Evolutionary conservation across 2,888 invertebrate genomes (phyloP).

Genomic region (Lycocerus yunnanus): DNA sequence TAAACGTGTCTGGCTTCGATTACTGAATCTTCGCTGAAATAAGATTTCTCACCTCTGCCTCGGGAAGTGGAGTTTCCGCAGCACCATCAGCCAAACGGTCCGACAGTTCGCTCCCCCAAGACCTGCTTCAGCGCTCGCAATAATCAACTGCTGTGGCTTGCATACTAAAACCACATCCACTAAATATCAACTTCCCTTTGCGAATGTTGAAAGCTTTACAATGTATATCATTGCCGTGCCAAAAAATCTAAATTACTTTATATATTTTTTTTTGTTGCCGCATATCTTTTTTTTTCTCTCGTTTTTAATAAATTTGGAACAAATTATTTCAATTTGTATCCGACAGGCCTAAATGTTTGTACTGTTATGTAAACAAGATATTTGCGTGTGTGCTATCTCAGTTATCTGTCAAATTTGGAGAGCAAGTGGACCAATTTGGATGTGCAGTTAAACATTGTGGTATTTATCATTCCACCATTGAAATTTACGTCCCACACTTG

Average conservation of each 20-base stretch:
- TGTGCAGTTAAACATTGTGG: slow-evolving; percentile 7
- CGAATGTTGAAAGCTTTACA: slow-evolving; percentile 27
- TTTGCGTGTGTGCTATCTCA: slow-evolving; percentile 19
- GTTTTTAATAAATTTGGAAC: neutral
- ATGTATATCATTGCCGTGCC: slow-evolving; percentile 8
- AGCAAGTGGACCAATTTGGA: slow-evolving; percentile 15
- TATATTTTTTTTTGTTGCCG: neutral
- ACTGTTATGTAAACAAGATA: slow-evolving; percentile 13
- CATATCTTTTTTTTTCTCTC: neutral
- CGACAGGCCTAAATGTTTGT: slow-evolving; percentile 14
- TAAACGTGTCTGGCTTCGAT: slow-evolving; percentile 54
- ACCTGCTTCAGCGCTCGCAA: slow-evolving; percentile 42
- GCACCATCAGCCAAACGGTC: slow-evolving; percentile 34
- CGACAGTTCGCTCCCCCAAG: slow-evolving; percentile 38
- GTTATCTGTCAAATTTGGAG: slow-evolving; percentile 18
- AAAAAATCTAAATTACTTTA: neutral
- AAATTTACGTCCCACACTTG: neutral
- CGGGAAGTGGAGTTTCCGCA: slow-evolving; percentile 37
- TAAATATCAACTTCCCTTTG: slow-evolving; percentile 30
- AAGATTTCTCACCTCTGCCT: slow-evolving; percentile 54
- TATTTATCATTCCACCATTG: neutral
- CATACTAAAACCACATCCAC: slow-evolving; percentile 37
- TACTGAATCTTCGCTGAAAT: slow-evolving; percentile 49
- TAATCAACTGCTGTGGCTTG: slow-evolving; percentile 41
- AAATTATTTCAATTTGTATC: neutral